Conservation (phyloP, 64 coral and sea anemone species). For the Exaiptasia diaphana region DNA sequence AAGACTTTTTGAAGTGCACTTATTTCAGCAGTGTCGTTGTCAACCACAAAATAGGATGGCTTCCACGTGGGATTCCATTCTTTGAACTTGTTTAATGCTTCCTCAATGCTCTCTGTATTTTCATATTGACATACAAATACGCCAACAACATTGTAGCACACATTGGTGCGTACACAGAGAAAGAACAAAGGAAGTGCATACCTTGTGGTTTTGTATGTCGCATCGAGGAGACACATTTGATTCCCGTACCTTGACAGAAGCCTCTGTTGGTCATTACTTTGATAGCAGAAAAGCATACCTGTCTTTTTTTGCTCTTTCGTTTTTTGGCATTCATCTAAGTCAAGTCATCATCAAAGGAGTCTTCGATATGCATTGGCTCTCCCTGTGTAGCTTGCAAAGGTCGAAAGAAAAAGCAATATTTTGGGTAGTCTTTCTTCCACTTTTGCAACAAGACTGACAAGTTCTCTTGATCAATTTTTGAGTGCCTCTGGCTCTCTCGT, state of each 20-base stretch:
- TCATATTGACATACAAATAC: slow-evolving; percentile 35
- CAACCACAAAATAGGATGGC: slow-evolving; percentile 6
- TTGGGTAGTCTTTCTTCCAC: background rate
- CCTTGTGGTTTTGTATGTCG: slow-evolving; percentile 31
- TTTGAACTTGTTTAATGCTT: slow-evolving; percentile 1
- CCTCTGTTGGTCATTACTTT: background rate
- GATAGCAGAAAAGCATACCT: slow-evolving; percentile 17
- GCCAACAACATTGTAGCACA: slow-evolving; percentile 29
- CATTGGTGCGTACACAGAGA: slow-evolving; percentile 20
- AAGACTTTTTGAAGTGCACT: background rate
- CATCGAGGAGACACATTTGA: slow-evolving; percentile 34
- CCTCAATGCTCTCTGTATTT: background rate
- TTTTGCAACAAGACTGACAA: background rate
- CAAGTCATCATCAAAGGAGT: no score
- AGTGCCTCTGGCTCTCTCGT: background rate
- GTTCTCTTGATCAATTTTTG: background rate
- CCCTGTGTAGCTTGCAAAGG: background rate
- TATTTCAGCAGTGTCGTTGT: slow-evolving; percentile 10
- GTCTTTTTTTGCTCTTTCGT: no score
- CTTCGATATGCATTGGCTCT: background rate
- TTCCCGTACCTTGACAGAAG: slow-evolving; percentile 26
- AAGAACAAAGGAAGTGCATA: slow-evolving; percentile 36
- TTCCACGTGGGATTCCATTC: slow-evolving; percentile 5
- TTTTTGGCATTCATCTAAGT: no score
- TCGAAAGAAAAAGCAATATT: background rate